These are phyloP conservation scores for Tetropium fuscum DNA, from an alignment of 2,888 invertebrate species.

Conservation along the genomic window DNA sequence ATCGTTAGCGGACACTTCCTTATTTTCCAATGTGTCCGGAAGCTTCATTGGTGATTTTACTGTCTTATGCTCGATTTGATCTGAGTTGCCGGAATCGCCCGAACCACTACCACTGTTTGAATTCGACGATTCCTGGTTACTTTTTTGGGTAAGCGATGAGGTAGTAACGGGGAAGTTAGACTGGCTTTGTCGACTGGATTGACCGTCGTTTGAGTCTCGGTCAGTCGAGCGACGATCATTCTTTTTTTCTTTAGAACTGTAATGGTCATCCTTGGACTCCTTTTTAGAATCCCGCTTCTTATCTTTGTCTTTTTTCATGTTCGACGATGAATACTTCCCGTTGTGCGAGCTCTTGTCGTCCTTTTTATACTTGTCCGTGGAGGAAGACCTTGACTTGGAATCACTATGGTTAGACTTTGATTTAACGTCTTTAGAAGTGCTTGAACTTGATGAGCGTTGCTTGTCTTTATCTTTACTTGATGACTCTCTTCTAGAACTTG, in stretches of 20 bases:
- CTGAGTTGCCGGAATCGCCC: constrained; percentile 62
- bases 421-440: constrained; percentile 51
- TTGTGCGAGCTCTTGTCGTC: constrained; percentile 47
- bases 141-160: constrained; percentile 59
- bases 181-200: constrained; percentile 62
- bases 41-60: constrained; percentile 17
- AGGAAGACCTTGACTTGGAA: constrained; percentile 47
- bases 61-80: constrained; percentile 45
- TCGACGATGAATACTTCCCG: constrained; percentile 38
- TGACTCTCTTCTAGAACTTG: constrained; percentile 42
- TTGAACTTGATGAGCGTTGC: constrained; percentile 37
- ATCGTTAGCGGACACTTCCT: constrained; percentile 25
- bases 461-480: constrained; percentile 44
- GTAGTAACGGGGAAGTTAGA: constrained; percentile 61
- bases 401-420: constrained; percentile 51
- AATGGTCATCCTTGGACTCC: constrained; percentile 77
- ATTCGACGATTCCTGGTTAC: constrained; percentile 46
- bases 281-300: constrained; percentile 51
- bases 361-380: constrained; percentile 42
- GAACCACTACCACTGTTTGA: constrained; percentile 33
- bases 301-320: constrained; percentile 48
- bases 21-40: constrained; percentile 12
- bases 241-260: constrained; percentile 74
- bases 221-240: constrained; percentile 80
- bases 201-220: constrained; percentile 83